Base-by-base conservation (phyloP, 2,113 vertebrate species). In the Romanogobio albipinnatus region DNA sequence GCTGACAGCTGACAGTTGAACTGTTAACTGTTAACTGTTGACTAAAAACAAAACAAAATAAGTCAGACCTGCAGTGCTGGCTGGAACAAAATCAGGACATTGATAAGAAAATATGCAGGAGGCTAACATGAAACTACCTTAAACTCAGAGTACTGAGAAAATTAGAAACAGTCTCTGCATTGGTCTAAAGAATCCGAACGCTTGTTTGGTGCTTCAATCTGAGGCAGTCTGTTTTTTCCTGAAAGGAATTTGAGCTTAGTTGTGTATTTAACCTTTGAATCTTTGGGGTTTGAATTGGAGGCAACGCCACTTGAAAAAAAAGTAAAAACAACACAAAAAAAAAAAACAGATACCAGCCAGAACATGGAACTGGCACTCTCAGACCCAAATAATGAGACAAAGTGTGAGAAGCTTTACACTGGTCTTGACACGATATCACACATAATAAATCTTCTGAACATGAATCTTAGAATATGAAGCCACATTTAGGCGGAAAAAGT, bases 191-290 rank as follows among this genome's bases (percentile, higher is more conserved):
- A 62, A 62, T 4, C n/a, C 61, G 36, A 78, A 1, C 6, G 29
- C 61, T 1, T 1, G 5, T 45, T 78, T 45, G 14, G 13, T 62
- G 58, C n/a, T 51, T 66, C 17, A 51, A 2, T 33, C 24, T 13
- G 8, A 64, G 19, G 26, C 45, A 66, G 33, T 14, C 26, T 56
- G 26, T 68, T 17, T 66, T 53, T 36, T 68, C 5, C 61, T 68
- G 26, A 68, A 51, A 81, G 79, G 62, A 68, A 81, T 81, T 71
- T 71, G 80, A 24, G 8, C 47, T 53, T 82, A 24, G 64, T 68
- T 82, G 80, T 82, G 47, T 24, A 49, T 51, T 82, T 82, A 82
- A 70, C 80, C 80, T 70, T 82, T 82, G 64, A 36, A 39, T 70
- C 80, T 70, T 70, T 56, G 3, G 2, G 13, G 47, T 82, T 71